phyloP scores from a whole-genome alignment of 2,888 invertebrate species.

The Leptogaster cylindrica region DNA sequence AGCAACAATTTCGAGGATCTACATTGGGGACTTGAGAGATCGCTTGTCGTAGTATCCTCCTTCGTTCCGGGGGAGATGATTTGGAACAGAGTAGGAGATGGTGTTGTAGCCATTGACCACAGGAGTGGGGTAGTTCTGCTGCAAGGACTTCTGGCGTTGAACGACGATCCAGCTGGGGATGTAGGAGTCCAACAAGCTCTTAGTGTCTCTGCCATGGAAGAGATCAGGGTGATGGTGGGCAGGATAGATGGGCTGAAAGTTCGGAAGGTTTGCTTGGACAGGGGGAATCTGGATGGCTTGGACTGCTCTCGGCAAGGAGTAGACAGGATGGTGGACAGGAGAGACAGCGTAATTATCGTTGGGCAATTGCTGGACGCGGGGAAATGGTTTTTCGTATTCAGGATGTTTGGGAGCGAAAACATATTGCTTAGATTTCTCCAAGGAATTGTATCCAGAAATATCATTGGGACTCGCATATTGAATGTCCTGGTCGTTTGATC shows the following conservation, averaged over 20 bases:
- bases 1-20: too few species aligned
- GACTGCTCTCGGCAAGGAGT: background rate
- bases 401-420: slow-evolving; percentile 54
- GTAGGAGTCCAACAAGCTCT: slow-evolving; percentile 68
- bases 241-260: background rate
- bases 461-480: slow-evolving; percentile 46
- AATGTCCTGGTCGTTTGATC: slow-evolving; percentile 40
- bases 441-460: background rate
- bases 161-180: slow-evolving; percentile 65
- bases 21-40: too few species aligned
- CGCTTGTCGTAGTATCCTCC: too few species aligned
- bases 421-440: slow-evolving; percentile 56
- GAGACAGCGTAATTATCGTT: slow-evolving; percentile 13
- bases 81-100: slow-evolving; percentile 52
- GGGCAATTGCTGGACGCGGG: slow-evolving; percentile 10
- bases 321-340: slow-evolving; percentile 39
- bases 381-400: background rate
- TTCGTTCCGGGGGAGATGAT: slow-evolving; percentile 48
- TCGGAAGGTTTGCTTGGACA: background rate
- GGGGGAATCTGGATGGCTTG: slow-evolving; percentile 11
- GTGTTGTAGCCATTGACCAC: slow-evolving; percentile 52
- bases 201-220: slow-evolving; percentile 58
- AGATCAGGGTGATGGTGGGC: slow-evolving; percentile 5
- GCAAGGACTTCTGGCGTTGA: slow-evolving; percentile 48
- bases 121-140: slow-evolving; percentile 8